A percentile compares a stretch with the other conserved stretches of the same genome.
Conservation (phyloP, 1,140 invertebrate species). For the Paramacrobiotus metropolitanus region DNA sequence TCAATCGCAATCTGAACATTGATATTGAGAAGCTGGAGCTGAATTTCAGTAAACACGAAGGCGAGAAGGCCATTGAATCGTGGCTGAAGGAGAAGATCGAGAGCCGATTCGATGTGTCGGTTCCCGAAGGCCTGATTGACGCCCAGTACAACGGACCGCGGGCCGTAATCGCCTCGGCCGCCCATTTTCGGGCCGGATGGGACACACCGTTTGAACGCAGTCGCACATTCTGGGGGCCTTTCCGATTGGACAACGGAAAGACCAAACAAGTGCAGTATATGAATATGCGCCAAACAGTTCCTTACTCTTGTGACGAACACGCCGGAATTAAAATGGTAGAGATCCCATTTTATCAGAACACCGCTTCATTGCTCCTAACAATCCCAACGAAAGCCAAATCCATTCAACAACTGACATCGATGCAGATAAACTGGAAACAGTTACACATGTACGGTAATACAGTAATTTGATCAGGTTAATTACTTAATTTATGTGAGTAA, state of each 20-base stretch:
- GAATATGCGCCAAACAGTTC: neutral
- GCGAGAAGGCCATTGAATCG: neutral
- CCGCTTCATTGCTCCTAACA: neutral
- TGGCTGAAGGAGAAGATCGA: neutral
- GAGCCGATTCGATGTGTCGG: neutral
- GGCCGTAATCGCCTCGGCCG: neutral
- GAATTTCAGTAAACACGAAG: neutral
- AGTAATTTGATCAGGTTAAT: no score
- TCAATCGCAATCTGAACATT: neutral
- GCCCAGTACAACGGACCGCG: neutral
- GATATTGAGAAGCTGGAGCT: neutral
- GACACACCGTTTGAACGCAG: neutral
- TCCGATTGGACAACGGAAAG: neutral
- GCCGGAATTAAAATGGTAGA: neutral
- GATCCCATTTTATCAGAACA: neutral
- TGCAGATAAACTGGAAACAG: no score
- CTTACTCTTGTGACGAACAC: neutral
- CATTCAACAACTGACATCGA: no score
- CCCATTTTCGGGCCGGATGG: slow-evolving; percentile 4
- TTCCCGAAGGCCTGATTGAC: neutral
- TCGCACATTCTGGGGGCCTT: neutral
- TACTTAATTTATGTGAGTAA: no score
- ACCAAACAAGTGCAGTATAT: neutral
- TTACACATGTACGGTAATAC: no score
- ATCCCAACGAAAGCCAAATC: neutral